These are phyloP conservation scores for Macrotrachela quadricornifera DNA, from an alignment of 1,140 invertebrate genomes.

Conservation along the genomic window DNA sequence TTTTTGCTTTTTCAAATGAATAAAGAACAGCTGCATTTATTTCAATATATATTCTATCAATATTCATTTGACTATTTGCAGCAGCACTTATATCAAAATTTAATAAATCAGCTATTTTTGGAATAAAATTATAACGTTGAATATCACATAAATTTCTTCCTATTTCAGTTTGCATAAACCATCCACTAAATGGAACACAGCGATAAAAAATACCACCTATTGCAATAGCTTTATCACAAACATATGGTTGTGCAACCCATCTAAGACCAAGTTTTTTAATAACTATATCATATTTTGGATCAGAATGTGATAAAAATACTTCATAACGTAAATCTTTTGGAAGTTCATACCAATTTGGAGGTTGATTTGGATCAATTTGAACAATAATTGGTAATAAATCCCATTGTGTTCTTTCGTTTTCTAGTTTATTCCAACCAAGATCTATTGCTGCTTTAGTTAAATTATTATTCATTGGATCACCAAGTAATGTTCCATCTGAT, in stretches of 20 bases:
- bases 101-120: too few species aligned
- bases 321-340: slow-evolving; percentile 66
- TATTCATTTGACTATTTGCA: too few species aligned
- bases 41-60: slow-evolving; percentile 71
- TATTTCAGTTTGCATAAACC: slow-evolving; percentile 92
- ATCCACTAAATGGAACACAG: slow-evolving; percentile 75
- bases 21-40: slow-evolving; percentile 69
- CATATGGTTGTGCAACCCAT: slow-evolving; percentile 69
- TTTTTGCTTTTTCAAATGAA: slow-evolving; percentile 65
- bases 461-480: slow-evolving; percentile 43
- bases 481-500: slow-evolving; percentile 21
- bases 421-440: slow-evolving; percentile 91
- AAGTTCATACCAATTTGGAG: slow-evolving; percentile 70
- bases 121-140: too few species aligned
- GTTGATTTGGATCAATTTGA: slow-evolving; percentile 73
- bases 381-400: slow-evolving; percentile 71
- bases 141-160: slow-evolving; percentile 49
- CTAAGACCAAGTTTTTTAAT: slow-evolving; percentile 40
- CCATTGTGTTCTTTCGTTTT: slow-evolving; percentile 41
- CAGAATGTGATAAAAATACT: slow-evolving; percentile 62
- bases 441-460: slow-evolving; percentile 84
- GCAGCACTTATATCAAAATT: too few species aligned
- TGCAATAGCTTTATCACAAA: slow-evolving; percentile 71
- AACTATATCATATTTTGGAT: slow-evolving; percentile 47
- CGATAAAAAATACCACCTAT: slow-evolving; percentile 80